Percentiles rank a stretch among this genome's conserved stretches.
Evolutionary conservation across 1,140 invertebrate species (phyloP).

Genomic region (Orchesella cincta): DNA sequence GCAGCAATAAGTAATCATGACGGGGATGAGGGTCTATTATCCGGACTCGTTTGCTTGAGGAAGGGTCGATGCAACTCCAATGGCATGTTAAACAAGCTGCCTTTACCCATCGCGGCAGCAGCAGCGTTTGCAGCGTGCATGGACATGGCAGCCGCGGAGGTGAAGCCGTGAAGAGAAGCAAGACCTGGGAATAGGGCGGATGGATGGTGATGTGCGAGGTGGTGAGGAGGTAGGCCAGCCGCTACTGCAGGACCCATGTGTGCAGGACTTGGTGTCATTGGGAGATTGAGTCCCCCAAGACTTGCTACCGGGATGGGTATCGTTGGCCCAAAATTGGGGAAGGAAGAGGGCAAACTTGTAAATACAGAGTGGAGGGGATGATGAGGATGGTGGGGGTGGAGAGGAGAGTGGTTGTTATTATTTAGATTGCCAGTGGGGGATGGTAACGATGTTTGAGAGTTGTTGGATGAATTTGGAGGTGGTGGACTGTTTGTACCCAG

Average conservation of each 20-base stretch:
- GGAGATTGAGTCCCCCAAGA: constrained; percentile 36
- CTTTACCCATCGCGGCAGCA: neutral
- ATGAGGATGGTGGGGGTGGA: constrained; percentile 30
- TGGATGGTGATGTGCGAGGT: constrained; percentile 40
- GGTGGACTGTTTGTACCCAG: constrained; percentile 50
- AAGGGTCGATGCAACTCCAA: constrained; percentile 49
- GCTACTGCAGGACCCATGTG: constrained; percentile 34
- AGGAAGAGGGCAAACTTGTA: constrained; percentile 29
- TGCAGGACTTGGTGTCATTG: constrained; percentile 41
- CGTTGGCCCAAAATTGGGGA: constrained; percentile 41
- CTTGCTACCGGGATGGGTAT: constrained; percentile 47
- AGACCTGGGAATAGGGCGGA: constrained; percentile 47
- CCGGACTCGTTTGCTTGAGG: constrained; percentile 40
- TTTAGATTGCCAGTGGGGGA: constrained; percentile 22
- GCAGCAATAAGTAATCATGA: too few relatives aligned
- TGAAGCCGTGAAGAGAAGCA: constrained; percentile 47
- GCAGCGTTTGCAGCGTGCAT: constrained; percentile 30
- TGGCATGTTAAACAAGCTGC: constrained; percentile 44
- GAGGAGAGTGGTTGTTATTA: constrained; percentile 13
- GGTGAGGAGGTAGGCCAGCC: constrained; percentile 31
- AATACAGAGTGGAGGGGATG: constrained; percentile 38
- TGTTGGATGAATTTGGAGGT: constrained; percentile 39
- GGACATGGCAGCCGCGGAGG: constrained; percentile 39
- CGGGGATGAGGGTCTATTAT: constrained; percentile 43
- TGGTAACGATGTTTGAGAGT: constrained; percentile 34